Base-by-base conservation (phyloP, 2,888 invertebrate species). In the Eupithecia centaureata region DNA sequence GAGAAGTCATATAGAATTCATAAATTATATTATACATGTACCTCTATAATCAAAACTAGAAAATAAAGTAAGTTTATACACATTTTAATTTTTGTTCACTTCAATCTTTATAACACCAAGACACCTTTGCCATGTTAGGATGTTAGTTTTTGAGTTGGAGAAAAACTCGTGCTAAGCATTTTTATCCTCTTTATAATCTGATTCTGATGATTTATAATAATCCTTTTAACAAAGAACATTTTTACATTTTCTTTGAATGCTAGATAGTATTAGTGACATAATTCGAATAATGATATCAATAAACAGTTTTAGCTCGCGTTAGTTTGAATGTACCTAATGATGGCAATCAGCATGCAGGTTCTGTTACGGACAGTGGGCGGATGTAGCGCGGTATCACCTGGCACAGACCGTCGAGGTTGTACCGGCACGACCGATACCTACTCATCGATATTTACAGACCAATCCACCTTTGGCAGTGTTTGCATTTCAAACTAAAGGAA, bases 321-420 rank as follows among this genome's bases (percentile, higher is more conserved):
- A 83, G 82, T 83, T 81, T 74, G 66, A 74, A 77, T 74, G 66
- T 74, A 77, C 76, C 65, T 86, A 87, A 86, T 85, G 79, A 82
- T 73, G 78, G 80, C 79, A 82, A 87, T 88, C 81, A 84, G 80
- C 82, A 88, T 89, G 83, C 87, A 82, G 71, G 59, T 67, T 66
- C 59, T 70, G 79, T 79, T 74, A 71, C 66, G 68, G 38, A 60
- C 63, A 63, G 71, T 66, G 71, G 73, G 76, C 80, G 78, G 80
- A 79, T 81, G 80, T 79, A 82, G 77, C 71, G 71, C 75, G 76
- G 79, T 71, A 68, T 73, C 73, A 70, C 60, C 73, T 56, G 52
- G 61, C 25, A 62, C 42, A 33, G 22, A 3, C 58, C 60, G 73
- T 61, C 77, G 79, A 78, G 75, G 77, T 71, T 78, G 68, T 68